Evolutionary conservation across 30 jellyfish, hydroid and myxozoan genomes (phyloP).

Genomic region (Chrysaora quinquecirrha): DNA sequence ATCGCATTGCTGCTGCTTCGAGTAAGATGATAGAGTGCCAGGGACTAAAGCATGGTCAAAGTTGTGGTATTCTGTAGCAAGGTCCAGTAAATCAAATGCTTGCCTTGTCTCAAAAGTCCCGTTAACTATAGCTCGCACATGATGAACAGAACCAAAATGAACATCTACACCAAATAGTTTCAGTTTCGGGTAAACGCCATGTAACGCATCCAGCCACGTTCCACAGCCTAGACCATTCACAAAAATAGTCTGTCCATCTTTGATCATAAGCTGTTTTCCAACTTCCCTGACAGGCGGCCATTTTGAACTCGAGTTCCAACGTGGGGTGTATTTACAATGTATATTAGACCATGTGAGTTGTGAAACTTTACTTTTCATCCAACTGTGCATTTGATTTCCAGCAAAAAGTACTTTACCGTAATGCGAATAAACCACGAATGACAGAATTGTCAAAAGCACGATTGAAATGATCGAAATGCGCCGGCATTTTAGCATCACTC

Average conservation of each 20-base stretch:
- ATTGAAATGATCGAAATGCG: constrained; percentile 12
- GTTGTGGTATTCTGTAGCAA: constrained; percentile 43
- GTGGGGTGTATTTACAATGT: constrained; percentile 54
- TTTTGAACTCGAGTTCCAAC: constrained; percentile 80
- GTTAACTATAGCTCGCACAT: constrained; percentile 61
- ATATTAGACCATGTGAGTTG: constrained; percentile 50
- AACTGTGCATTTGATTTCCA: constrained; percentile 23
- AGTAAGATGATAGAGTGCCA: constrained; percentile 37
- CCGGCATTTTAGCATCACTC: constrained; percentile 42
- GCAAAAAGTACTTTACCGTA: neutral
- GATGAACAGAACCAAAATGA: constrained; percentile 72
- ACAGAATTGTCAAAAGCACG: neutral
- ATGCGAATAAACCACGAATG: constrained; percentile 6
- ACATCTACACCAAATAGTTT: constrained; percentile 78
- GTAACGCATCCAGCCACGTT: constrained; percentile 83
- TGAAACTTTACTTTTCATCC: constrained; percentile 49
- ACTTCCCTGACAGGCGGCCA: constrained; percentile 92
- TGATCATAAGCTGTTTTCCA: constrained; percentile 60
- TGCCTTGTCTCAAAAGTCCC: constrained; percentile 76
- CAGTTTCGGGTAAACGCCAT: constrained; percentile 54
- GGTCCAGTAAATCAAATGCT: constrained; percentile 71
- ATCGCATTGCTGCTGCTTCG: constrained; percentile 77
- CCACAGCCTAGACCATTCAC: constrained; percentile 95
- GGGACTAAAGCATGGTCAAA: constrained; percentile 92
- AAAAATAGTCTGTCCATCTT: constrained; percentile 82